These are phyloP conservation scores for Illadopsis cleaveri DNA, from an alignment of 2,113 vertebrate genomes.

Conservation along the genomic window DNA sequence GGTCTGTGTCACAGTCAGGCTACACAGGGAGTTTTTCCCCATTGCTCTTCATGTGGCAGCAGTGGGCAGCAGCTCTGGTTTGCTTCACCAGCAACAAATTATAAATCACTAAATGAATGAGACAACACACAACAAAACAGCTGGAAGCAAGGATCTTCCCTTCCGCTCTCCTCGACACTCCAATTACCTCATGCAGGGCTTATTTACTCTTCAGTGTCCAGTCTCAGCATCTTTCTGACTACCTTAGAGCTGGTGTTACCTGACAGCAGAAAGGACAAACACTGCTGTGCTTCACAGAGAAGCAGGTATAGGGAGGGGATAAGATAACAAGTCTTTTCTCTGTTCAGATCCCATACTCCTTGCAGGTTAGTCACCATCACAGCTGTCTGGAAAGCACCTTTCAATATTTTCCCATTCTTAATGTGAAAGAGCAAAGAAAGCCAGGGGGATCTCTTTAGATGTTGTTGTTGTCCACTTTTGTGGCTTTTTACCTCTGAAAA, in stretches of 20 bases:
- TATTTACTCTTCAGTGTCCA: neutral
- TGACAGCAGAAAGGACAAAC: neutral
- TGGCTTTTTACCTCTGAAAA: neutral
- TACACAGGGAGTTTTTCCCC: neutral
- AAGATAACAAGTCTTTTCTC: neutral
- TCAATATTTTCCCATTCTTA: neutral
- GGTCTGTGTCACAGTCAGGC: neutral
- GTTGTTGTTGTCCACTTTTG: neutral
- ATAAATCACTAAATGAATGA: neutral
- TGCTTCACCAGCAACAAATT: slow-evolving; percentile 7
- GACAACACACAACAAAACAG: neutral
- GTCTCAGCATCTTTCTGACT: neutral
- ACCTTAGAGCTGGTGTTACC: neutral
- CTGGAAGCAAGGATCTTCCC: neutral
- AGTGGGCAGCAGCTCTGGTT: neutral
- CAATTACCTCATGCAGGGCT: neutral
- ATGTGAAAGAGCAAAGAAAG: neutral
- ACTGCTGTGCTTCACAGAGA: neutral
- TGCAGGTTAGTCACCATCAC: neutral
- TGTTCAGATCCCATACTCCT: neutral
- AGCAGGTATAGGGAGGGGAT: neutral
- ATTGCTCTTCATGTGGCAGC: neutral
- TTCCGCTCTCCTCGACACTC: neutral
- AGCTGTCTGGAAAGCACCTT: neutral
- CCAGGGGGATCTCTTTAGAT: neutral